Conservation (phyloP, 1,140 invertebrate species). For the Nasonia longicornis region DNA sequence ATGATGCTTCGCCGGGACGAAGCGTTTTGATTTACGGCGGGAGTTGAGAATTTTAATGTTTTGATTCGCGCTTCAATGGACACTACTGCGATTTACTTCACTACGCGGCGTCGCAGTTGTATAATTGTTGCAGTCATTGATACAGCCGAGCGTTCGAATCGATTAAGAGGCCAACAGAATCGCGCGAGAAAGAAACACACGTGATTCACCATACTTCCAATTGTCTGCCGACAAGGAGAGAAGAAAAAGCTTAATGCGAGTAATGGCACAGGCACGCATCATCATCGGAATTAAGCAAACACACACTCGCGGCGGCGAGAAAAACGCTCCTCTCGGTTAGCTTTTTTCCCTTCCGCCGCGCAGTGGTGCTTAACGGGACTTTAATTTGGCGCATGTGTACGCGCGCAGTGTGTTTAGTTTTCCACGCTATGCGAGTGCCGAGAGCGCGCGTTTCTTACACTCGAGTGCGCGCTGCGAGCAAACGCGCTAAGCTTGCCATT, state of each 20-base stretch:
- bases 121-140: neutral
- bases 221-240: too few relatives aligned
- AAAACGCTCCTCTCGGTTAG: neutral
- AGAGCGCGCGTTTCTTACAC: conserved; percentile 33
- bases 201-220: too few relatives aligned
- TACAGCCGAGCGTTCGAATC: too few relatives aligned
- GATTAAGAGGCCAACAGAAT: too few relatives aligned
- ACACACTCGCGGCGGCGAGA: too few relatives aligned
- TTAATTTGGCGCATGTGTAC: neutral
- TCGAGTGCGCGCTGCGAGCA: conserved; percentile 24
- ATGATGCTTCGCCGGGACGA: neutral
- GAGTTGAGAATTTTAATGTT: conserved; percentile 31
- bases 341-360: neutral
- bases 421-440: conserved; percentile 33
- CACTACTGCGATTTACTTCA: too few relatives aligned
- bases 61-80: neutral
- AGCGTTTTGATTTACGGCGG: conserved; percentile 45
- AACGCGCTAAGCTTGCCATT: neutral
- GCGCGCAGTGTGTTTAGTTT: conserved; percentile 33
- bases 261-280: neutral
- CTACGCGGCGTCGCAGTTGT: neutral
- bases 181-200: too few relatives aligned
- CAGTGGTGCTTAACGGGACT: conserved; percentile 31
- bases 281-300: too few relatives aligned
- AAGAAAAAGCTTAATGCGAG: neutral